A percentile compares a stretch with the other conserved stretches of the same genome.
These are phyloP conservation scores for Actinia equina DNA, from an alignment of 64 coral and sea anemone genomes.

Conservation along the genomic window DNA sequence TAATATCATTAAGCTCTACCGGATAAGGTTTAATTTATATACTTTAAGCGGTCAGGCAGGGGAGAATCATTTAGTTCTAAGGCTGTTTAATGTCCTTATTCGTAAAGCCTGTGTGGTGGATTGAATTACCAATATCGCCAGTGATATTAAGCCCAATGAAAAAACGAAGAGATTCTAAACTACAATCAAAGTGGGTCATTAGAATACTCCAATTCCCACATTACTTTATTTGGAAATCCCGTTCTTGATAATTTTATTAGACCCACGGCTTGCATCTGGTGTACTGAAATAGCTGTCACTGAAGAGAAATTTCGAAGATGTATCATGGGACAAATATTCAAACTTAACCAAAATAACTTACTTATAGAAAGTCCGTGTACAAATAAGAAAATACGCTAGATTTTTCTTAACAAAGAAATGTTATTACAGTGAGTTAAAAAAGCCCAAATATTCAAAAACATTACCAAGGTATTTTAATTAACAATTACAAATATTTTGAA, in stretches of 20 bases:
- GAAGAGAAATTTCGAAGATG: background rate
- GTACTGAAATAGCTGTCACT: background rate
- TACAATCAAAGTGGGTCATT: background rate
- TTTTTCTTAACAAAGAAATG: background rate
- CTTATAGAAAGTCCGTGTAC: background rate
- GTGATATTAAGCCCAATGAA: background rate
- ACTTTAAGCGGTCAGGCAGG: background rate
- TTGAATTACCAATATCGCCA: background rate
- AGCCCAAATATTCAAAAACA: conserved; percentile 12
- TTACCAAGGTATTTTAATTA: background rate
- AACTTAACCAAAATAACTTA: background rate
- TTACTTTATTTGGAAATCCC: background rate
- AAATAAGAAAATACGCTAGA: background rate
- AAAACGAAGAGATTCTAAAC: background rate
- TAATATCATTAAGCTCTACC: background rate
- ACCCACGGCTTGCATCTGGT: background rate
- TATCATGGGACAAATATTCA: background rate
- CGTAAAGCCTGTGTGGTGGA: background rate
- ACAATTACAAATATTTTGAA: background rate
- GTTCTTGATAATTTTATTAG: background rate
- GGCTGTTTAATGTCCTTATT: background rate
- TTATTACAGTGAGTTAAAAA: background rate
- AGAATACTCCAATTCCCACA: background rate
- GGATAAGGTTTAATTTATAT: background rate
- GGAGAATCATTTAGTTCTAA: background rate